Base-by-base conservation (phyloP, 2,888 invertebrate genomes). In the Leptogaster cylindrica region DNA sequence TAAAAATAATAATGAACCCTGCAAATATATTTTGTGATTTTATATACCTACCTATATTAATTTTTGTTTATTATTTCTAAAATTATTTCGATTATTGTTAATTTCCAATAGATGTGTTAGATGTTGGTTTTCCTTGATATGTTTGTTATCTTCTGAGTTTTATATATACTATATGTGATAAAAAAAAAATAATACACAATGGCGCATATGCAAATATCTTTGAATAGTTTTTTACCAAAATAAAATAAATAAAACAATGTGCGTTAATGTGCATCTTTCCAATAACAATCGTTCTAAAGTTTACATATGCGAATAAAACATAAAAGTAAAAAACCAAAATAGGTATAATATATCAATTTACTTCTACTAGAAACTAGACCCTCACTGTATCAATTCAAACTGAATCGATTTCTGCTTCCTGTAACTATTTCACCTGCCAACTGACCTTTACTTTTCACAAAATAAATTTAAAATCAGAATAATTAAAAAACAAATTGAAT, bases 21-120 rank as follows among this genome's bases (percentile, higher is more conserved):
- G 23, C 25, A 23, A 44, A 46, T 4, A 46, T 36, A 16, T 1
- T 71, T 66, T 33, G 28, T 36, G 55, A 14, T 44, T 58, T 64
- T 65, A 16, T 25, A 31, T 48, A 36, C 20, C 33, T 48, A 51
- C 12, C 33, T 65, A 33, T 55, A 16, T 7, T 50, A 5, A 18
- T 8, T 14, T 51, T 65, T 25, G n/a, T 39, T 39, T 39, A 14
- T 65, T 23, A n/a, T 14, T 8, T 71, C n/a, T n/a, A n/a, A n/a
- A n/a, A n/a, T n/a, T n/a, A 72, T 71, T 71, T 71, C 25, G 36
- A 25, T 63, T 23, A 31, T 55, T 48, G 16, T 14, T 61, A 44
- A 28, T 27, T 18, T 20, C 20, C 36, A 48, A 14, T 64, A 64
- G 64, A 48, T 20, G 64, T 64, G 48, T 64, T 64, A 48, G 64